phyloP scores from a whole-genome alignment of 2,797 vertebrate genomes.

The Cryptoblepharus egeriae region DNA sequence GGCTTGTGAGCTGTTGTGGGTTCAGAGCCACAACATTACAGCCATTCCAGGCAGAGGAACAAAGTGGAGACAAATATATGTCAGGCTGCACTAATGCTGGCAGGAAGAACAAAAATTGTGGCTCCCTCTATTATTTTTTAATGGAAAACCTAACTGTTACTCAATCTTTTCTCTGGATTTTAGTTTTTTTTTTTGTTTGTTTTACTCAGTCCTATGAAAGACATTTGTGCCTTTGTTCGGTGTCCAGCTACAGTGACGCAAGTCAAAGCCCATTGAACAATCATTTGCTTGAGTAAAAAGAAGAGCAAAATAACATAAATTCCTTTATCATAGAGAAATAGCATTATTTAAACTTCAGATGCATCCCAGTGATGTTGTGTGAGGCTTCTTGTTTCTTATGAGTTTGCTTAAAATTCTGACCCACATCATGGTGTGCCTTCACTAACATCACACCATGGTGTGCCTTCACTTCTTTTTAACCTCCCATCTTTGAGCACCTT shows the following conservation, averaged over 20 bases:
- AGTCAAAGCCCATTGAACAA: background rate
- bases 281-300: background rate
- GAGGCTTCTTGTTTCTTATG: no score
- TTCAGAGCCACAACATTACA: no score
- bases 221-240: background rate
- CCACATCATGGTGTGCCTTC: conserved; percentile 56
- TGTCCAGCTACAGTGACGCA: background rate
- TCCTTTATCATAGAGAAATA: conserved; percentile 18
- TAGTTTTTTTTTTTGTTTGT: no score
- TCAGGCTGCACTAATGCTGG: no score
- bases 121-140: no score
- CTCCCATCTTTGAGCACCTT: conserved; percentile 72
- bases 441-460: conserved; percentile 64
- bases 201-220: background rate
- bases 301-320: conserved; percentile 29
- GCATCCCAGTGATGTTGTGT: conserved; percentile 28
- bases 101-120: no score
- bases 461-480: conserved; percentile 69
- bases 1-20: no score
- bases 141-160: no score
- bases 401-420: conserved; percentile 35
- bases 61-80: no score
- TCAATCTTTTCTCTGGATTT: no score
- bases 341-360: background rate
- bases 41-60: no score